These are phyloP conservation scores for Boulengeromyrus knoepffleri DNA, from an alignment of 2,113 vertebrate species.

Conservation along the genomic window DNA sequence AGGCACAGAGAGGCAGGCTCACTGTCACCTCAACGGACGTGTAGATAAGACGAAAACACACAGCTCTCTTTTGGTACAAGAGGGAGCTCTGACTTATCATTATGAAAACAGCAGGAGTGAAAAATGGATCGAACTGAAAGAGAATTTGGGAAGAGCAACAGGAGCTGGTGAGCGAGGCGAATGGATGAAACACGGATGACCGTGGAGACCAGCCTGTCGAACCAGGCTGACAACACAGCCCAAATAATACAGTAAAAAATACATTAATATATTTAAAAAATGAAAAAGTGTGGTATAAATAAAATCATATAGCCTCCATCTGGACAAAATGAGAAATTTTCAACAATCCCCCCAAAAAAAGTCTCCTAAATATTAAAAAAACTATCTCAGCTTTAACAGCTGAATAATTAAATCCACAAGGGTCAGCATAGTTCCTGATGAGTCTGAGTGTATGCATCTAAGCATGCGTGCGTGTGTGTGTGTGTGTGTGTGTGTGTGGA, in stretches of 20 bases:
- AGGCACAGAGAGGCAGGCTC: slow-evolving; percentile 10
- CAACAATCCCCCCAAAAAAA: not conserved
- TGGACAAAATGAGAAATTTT: not conserved
- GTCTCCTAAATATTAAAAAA: not conserved
- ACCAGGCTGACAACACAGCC: not conserved
- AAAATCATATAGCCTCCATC: not conserved
- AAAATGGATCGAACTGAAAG: not conserved
- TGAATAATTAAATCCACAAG: not conserved
- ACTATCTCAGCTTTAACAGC: not conserved
- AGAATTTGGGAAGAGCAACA: not conserved
- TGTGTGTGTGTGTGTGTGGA: not conserved
- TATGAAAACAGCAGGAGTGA: slow-evolving; percentile 6
- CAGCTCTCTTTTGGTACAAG: not conserved
- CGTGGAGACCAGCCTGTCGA: not conserved
- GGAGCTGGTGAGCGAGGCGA: not conserved
- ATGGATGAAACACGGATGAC: not conserved
- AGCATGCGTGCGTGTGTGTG: not conserved
- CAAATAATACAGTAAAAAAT: not conserved
- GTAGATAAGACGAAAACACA: not conserved
- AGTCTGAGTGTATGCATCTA: not conserved
- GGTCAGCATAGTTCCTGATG: not conserved
- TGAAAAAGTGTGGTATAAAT: too few relatives aligned
- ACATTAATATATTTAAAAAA: not conserved
- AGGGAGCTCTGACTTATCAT: slow-evolving; percentile 36
- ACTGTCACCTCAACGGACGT: not conserved